A percentile compares a stretch with the other conserved stretches of the same genome.
Conservation (phyloP, 2,113 vertebrate genomes). For the Apeltes quadracus region DNA sequence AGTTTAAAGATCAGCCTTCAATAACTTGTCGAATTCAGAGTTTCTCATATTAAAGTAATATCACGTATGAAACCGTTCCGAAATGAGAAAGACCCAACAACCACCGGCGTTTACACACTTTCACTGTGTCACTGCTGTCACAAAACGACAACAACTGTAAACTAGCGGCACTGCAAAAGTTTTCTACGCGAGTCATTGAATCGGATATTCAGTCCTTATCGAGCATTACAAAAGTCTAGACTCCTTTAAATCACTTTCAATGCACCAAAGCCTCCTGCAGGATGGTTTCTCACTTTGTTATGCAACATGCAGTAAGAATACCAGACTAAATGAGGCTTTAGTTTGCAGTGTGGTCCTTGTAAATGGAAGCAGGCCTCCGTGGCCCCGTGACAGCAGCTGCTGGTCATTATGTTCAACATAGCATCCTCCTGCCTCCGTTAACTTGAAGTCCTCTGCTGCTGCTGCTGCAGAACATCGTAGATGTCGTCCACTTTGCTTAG, state of each 20-base stretch:
- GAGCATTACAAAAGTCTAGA: not conserved
- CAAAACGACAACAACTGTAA: constrained; percentile 23
- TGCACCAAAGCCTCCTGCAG: not conserved
- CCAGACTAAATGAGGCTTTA: constrained; percentile 21
- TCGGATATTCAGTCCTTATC: constrained; percentile 33
- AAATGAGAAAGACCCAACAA: constrained; percentile 31
- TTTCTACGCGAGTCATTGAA: constrained; percentile 38
- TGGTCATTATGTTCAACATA: constrained; percentile 35
- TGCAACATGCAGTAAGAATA: constrained; percentile 10
- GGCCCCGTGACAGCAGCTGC: constrained; percentile 63
- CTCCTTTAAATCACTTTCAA: not conserved
- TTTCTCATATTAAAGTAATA: not conserved
- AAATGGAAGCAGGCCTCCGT: constrained; percentile 76
- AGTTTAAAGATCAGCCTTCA: constrained; percentile 5
- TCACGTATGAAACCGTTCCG: constrained; percentile 13
- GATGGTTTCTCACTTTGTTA: constrained; percentile 2
- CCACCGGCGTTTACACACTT: constrained; percentile 32
- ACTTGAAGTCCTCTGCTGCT: constrained; percentile 89
- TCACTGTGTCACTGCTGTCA: constrained; percentile 40
- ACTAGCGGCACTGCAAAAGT: constrained; percentile 53
- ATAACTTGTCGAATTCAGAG: constrained; percentile 1
- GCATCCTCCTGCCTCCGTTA: constrained; percentile 73
- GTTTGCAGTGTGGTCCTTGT: constrained; percentile 74
- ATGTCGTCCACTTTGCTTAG: constrained; percentile 93
- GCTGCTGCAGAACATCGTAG: constrained; percentile 90